These are phyloP conservation scores for Sylvicapra grimmia DNA, from an alignment of 2,113 vertebrate genomes.

Conservation along the genomic window DNA sequence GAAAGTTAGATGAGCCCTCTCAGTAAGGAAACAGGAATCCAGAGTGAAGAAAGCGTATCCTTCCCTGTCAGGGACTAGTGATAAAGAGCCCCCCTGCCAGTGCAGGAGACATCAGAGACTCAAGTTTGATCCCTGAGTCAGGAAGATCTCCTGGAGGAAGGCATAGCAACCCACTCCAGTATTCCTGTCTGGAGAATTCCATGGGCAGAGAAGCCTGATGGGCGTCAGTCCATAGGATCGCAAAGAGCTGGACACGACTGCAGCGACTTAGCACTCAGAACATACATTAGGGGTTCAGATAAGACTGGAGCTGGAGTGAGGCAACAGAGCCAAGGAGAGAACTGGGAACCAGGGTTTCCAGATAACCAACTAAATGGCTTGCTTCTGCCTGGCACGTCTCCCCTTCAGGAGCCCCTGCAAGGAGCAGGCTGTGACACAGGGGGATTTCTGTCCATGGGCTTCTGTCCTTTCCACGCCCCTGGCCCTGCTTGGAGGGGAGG, in stretches of 20 bases:
- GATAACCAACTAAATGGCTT: background rate
- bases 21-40: background rate
- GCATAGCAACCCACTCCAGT: background rate
- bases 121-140: background rate
- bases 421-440: background rate
- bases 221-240: background rate
- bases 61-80: background rate
- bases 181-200: background rate
- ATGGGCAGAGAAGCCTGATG: background rate
- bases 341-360: background rate
- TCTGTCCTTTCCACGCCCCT: background rate
- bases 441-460: background rate
- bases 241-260: background rate
- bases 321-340: background rate
- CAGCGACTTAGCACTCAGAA: background rate
- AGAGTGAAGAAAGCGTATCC: background rate
- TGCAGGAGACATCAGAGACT: background rate
- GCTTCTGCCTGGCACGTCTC: background rate
- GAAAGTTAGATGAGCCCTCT: background rate
- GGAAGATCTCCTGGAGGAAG: background rate
- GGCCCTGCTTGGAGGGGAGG: background rate
- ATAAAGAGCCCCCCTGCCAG: background rate
- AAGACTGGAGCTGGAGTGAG: background rate
- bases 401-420: background rate
- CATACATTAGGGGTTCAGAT: background rate